phyloP scores from a whole-genome alignment of 2,113 vertebrate species.

The Butorides virescens region DNA sequence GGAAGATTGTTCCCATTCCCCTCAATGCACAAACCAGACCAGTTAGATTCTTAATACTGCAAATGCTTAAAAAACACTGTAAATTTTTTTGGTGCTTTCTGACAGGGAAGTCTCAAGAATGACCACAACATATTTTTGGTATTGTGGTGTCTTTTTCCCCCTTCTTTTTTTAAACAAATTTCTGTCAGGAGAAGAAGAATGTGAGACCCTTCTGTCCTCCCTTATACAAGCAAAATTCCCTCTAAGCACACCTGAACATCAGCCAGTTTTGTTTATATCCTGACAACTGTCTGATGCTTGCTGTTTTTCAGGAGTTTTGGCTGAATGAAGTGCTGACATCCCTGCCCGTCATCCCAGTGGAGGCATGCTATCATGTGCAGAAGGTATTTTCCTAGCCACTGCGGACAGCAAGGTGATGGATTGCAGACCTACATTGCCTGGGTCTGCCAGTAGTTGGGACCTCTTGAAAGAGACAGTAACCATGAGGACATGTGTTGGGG shows the following conservation, averaged over 20 bases:
- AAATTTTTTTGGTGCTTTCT: background rate
- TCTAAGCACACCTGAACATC: background rate
- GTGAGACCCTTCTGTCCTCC: background rate
- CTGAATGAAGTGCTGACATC: background rate
- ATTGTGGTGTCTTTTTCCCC: background rate
- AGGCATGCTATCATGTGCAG: background rate
- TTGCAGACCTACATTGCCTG: background rate
- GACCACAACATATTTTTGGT: background rate
- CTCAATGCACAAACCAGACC: background rate
- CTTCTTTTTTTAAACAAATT: background rate
- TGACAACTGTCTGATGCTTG: background rate
- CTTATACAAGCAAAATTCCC: background rate
- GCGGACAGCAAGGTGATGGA: background rate
- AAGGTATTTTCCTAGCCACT: background rate
- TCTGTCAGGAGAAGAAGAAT: background rate
- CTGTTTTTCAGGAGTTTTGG: background rate
- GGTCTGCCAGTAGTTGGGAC: background rate
- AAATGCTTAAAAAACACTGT: background rate
- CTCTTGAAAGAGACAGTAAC: background rate
- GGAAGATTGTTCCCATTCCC: background rate
- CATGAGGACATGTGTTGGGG: background rate
- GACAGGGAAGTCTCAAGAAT: background rate
- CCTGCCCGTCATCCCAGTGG: background rate
- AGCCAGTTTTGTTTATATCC: background rate
- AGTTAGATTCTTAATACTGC: background rate